Evolutionary conservation across 2,113 vertebrate genomes (phyloP).

Genomic region (Erythrolamprus reginae): DNA sequence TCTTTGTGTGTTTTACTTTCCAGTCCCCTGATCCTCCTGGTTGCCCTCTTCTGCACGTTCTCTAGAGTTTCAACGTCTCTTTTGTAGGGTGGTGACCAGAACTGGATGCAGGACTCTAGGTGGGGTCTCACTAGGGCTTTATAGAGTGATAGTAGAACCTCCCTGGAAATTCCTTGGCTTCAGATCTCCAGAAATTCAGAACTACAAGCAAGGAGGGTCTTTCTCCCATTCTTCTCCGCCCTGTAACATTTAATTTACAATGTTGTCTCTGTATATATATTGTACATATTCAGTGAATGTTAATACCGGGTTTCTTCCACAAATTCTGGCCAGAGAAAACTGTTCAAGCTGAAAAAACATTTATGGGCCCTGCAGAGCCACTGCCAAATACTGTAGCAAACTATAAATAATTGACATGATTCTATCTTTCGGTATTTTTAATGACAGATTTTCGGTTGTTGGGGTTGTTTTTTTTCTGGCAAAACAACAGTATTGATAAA

Average conservation of each 20-base stretch:
- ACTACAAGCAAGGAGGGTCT: not conserved
- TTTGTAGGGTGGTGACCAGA: too few relatives aligned
- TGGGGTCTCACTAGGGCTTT: too few relatives aligned
- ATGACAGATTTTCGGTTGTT: not conserved
- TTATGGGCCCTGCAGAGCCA: not conserved
- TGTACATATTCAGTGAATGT: not conserved
- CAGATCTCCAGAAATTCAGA: not conserved
- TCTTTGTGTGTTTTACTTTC: too few relatives aligned
- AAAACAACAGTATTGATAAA: not conserved
- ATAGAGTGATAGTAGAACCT: too few relatives aligned
- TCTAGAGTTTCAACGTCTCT: too few relatives aligned
- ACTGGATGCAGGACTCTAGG: too few relatives aligned
- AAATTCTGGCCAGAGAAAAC: not conserved
- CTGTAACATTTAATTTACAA: too few relatives aligned
- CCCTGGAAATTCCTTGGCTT: not conserved
- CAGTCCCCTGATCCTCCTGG: too few relatives aligned
- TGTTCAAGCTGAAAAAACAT: conserved; percentile 1
- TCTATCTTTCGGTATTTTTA: not conserved
- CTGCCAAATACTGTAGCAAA: not conserved
- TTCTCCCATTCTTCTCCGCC: not conserved
- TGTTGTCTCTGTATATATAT: not conserved
- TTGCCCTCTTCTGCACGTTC: too few relatives aligned
- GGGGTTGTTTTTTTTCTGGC: not conserved
- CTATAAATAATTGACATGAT: not conserved
- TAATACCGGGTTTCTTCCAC: not conserved